Conservation (phyloP, 2,888 invertebrate species). For the Thalpophila matura region DNA sequence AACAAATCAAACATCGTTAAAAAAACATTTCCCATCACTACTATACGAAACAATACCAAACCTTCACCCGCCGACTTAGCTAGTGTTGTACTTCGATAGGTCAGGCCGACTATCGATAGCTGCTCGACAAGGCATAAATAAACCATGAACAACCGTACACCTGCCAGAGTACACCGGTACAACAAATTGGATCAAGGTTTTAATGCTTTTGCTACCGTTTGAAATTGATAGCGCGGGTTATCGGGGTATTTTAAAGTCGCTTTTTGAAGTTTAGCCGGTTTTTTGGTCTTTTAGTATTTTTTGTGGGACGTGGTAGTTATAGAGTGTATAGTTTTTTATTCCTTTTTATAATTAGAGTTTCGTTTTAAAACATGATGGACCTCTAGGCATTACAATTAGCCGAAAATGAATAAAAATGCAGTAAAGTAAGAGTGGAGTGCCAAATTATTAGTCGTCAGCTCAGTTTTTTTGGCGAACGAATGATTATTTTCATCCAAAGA, state of each 20-base stretch:
- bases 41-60: constrained; percentile 41
- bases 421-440: too few species aligned
- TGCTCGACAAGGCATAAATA: constrained; percentile 63
- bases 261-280: constrained; percentile 6
- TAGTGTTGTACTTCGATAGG: constrained; percentile 59
- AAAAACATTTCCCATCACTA: constrained; percentile 41
- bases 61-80: constrained; percentile 30
- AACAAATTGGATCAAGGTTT: constrained; percentile 50
- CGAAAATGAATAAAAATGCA: too few species aligned
- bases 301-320: background rate
- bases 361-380: too few species aligned
- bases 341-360: background rate
- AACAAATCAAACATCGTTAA: constrained; percentile 27
- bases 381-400: too few species aligned
- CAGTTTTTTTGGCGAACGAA: too few species aligned
- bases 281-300: background rate
- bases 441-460: too few species aligned
- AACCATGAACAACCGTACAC: constrained; percentile 65
- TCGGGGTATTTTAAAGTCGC: background rate
- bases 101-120: constrained; percentile 58
- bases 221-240: constrained; percentile 25
- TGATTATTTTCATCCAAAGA: too few species aligned
- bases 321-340: background rate
- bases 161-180: constrained; percentile 57
- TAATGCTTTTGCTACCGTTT: constrained; percentile 19